Evolutionary conservation across 1,140 invertebrate genomes (phyloP), one percentile per base, ranked within the genome.

Genomic region (Halesus radiatus): DNA sequence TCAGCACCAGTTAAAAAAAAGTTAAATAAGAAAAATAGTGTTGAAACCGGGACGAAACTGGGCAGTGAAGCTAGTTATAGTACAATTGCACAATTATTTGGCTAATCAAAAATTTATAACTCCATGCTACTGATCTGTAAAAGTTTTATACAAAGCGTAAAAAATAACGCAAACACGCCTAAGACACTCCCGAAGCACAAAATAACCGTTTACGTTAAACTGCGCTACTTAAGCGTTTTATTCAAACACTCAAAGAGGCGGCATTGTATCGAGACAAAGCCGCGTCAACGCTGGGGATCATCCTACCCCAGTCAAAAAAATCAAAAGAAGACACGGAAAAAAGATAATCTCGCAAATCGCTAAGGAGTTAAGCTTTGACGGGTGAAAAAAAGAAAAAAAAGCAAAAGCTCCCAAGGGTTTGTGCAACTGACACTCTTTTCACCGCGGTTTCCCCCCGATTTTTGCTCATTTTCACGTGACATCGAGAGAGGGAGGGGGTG

Each of bases 381-480:
- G 76, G 22, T 74, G 18, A 26, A 52, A 80, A 80, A 80, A 80
- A 79, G 53, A 22, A 2, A 13, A 45, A 45, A 45, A 45, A 45
- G 64, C n/a, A n/a, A n/a, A n/a, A n/a, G n/a, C n/a, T 53, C 10
- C 66, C 70, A 18, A 75, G 78, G 53, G 72, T 75, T 81, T 81
- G 80, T 81, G 80, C 76, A 60, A 74, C 78, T 81, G 80, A 81
- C 78, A 80, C 78, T 80, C 78, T 80, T 80, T 75, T 75, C 78
- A 73, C 68, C 78, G 78, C 53, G 68, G 73, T 73, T 79, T 52
- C 5, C 58, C 54, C 78, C 50, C 32, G 76, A 29, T 60, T 54
- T 56, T 18, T 58, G 56, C 64, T 62, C 70, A 53, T 74, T 74
- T 56, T 74, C 70, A 56, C 70, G 78, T 74, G 66, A 79, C 70